Conservation (phyloP, 64 coral and sea anemone species). For the Actinia equina region DNA sequence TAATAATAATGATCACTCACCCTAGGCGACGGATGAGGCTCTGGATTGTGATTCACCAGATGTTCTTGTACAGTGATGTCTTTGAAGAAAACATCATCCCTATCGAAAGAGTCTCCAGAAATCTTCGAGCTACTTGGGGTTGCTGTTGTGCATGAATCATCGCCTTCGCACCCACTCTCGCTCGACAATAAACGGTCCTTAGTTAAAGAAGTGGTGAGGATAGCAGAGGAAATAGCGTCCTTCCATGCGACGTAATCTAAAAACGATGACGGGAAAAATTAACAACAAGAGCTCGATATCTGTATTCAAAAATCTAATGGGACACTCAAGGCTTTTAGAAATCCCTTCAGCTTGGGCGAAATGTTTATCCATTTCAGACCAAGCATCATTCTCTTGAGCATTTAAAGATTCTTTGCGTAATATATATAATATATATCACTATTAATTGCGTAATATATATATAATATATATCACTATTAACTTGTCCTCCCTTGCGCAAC, state of each 20-base stretch:
- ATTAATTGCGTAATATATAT: too few species aligned
- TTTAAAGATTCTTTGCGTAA: too few species aligned
- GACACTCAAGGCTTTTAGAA: too few species aligned
- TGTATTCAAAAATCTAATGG: not conserved
- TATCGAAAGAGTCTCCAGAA: constrained; percentile 39
- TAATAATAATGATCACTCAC: not conserved
- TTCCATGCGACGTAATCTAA: constrained; percentile 11
- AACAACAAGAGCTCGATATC: not conserved
- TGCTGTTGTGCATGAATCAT: not conserved
- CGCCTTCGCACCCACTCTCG: too few species aligned
- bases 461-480: too few species aligned
- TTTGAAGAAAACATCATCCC: constrained; percentile 70
- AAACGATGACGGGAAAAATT: too few species aligned
- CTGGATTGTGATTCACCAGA: too few species aligned
- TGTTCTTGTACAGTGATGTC: not conserved
- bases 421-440: too few species aligned
- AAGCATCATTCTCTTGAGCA: too few species aligned
- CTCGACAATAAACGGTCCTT: constrained; percentile 1
- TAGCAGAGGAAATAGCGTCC: not conserved
- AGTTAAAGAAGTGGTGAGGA: constrained; percentile 3
- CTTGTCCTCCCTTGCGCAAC: too few species aligned
- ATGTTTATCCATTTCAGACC: too few species aligned
- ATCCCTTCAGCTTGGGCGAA: too few species aligned
- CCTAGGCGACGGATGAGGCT: not conserved
- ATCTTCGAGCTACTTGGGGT: constrained; percentile 13